Evolutionary conservation across 2,797 vertebrate genomes (phyloP), one percentile per base, ranked within the genome.

Genomic region (Leptoclinus maculatus): DNA sequence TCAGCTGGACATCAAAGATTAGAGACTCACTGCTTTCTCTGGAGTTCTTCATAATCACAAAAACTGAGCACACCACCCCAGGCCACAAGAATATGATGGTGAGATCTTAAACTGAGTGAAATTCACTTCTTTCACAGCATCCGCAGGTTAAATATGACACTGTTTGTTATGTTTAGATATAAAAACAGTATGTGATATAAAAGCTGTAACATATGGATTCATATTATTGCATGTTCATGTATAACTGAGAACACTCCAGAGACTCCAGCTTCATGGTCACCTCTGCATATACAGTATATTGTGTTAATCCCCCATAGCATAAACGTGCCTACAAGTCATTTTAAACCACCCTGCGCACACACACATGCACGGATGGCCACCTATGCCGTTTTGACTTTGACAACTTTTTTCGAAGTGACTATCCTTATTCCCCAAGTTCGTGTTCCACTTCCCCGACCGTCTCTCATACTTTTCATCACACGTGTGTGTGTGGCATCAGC

Each of bases 341-440:
- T 65, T 6, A 66, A 23, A 59, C 13, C 9, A 13, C 7, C 49
- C 8, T 23, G 45, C 7, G 6, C 64, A 58, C 0, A n/a, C 14
- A 41, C 53, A 36, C 32, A 17, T 36, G 19, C 63, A 75, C 19
- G 27, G 41, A 63, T 32, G 29, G 19, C 45, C 57, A 63, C 73
- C 19, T 49, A 38, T 66, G 27, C 21, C 5, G 13, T 66, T 64
- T 45, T 21, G 27, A 69, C 69, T 78, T 80, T 47, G 32, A 32
- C 32, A 90, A 88, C 79, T 89, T 89, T 85, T 68, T 56, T 29
- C 1, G 29, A 66, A 79, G 38, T 27, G 56, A 70, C 54, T 12
- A 66, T 66, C 17, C 29, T 71, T 41, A 58, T 59, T 49, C 57
- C 29, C 13, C 23, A 81, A 86, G 56, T 85, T 79, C 2, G 0